These are phyloP conservation scores for Catamblyrhynchus diadema DNA, from an alignment of 2,797 vertebrate genomes.

Conservation along the genomic window DNA sequence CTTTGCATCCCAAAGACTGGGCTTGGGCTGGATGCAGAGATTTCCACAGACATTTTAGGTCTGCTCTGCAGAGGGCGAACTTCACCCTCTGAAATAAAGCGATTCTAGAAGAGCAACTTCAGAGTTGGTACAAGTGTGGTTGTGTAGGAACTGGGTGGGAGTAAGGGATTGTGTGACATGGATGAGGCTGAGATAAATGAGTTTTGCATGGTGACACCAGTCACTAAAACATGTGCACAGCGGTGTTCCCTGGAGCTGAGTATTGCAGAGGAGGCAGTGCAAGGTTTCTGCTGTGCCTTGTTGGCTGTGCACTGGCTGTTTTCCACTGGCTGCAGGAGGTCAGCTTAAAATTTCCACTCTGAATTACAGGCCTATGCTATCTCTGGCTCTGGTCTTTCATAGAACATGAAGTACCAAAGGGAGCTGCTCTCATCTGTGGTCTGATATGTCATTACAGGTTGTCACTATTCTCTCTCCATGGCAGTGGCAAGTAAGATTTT, in stretches of 20 bases:
- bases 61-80: background rate
- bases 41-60: background rate
- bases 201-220: background rate
- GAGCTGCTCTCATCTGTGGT: background rate
- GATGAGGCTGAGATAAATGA: background rate
- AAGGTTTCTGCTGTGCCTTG: background rate
- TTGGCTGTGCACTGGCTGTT: background rate
- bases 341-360: background rate
- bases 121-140: rapidly evolving
- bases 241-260: background rate
- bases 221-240: background rate
- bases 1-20: background rate
- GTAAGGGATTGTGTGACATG: background rate
- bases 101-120: rapidly evolving
- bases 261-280: background rate
- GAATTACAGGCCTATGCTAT: background rate
- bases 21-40: background rate
- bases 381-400: background rate
- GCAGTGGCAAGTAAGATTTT: background rate
- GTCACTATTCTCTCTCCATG: background rate
- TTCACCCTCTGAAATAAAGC: background rate
- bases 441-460: background rate
- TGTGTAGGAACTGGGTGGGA: background rate
- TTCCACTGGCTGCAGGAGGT: background rate
- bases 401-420: background rate